phyloP scores from a whole-genome alignment of 2,888 invertebrate species.

The Cloeon dipterum region DNA sequence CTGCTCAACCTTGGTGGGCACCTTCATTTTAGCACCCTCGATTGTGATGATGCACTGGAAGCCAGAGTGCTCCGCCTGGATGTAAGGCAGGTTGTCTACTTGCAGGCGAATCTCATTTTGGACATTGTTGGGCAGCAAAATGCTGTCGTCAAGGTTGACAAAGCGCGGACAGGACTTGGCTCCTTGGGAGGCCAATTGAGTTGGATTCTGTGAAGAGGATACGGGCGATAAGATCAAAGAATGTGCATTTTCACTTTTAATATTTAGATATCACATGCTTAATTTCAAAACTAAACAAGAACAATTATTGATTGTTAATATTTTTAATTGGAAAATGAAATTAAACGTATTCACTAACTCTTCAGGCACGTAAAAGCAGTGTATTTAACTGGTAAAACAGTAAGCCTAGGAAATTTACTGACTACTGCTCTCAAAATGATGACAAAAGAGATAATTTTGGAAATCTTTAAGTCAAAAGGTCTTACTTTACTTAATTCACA shows the following conservation, averaged over 20 bases:
- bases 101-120: constrained; percentile 72
- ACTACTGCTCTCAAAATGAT: too few relatives aligned
- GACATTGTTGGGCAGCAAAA: constrained; percentile 70
- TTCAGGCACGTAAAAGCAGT: too few relatives aligned
- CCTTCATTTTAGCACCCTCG: constrained; percentile 69
- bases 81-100: constrained; percentile 75
- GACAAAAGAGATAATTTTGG: too few relatives aligned
- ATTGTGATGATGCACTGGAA: constrained; percentile 81
- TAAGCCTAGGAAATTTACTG: too few relatives aligned
- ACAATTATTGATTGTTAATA: too few relatives aligned
- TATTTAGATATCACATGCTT: too few relatives aligned
- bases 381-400: too few relatives aligned
- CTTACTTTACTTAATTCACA: too few relatives aligned
- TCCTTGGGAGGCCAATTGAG: constrained; percentile 30
- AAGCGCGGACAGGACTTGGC: constrained; percentile 60
- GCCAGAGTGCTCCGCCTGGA: constrained; percentile 70
- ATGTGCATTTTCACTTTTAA: neutral
- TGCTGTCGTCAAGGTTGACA: constrained; percentile 43
- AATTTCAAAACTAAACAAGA: too few relatives aligned
- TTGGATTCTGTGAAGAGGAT: constrained; percentile 28
- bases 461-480: too few relatives aligned
- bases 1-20: constrained; percentile 64
- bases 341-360: too few relatives aligned
- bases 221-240: neutral
- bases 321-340: too few relatives aligned